Base-by-base conservation (phyloP, 2,113 vertebrate genomes). In the Ranitomeya variabilis region DNA sequence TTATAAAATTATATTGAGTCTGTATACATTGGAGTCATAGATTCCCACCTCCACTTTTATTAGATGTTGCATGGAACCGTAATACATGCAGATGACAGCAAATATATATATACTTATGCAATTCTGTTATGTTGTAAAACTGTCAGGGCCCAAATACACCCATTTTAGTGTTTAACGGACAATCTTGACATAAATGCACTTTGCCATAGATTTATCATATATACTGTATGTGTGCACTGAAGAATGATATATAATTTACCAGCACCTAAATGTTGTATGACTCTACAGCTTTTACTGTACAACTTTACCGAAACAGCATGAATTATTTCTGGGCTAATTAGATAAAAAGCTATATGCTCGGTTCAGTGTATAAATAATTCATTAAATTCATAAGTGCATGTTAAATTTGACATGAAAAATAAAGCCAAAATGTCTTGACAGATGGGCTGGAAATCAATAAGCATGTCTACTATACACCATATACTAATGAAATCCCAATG, bases 291-390 rank as follows among this genome's bases (percentile, higher is more conserved):
- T 79, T 14, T 15, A 64, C 7, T 16, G 21, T 15, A n/a, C 23
- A 51, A 26, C 26, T 19, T 8, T 52, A 31, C 62, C n/a, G 18
- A n/a, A 31, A 31, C 16, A 51, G 31, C 57, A 82, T 82, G 18
- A 64, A 82, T 31, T 45, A 82, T 64, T 37, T 19, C 23, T 82
- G 26, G 57, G 51, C 59, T 82, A 82, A 45, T 82, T 64, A 51
- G 10, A 31, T 83, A 52, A 67, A 83, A 21, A n/a, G 37, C 81
- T 67, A 31, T 66, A 62, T 16, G 37, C 2, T 19, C 54, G 13
- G 3, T 51, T 59, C 19, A 19, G 19, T 37, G 9, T 82, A 31
- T 82, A 37, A 82, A 82, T 82, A 45, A 82, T 82, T 82, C 1
- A 81, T 62, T 60, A 10, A 0, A 62, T 37, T 59, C 52, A 60